phyloP scores from a whole-genome alignment of 2,113 vertebrate genomes.

The Pluvialis apricaria region DNA sequence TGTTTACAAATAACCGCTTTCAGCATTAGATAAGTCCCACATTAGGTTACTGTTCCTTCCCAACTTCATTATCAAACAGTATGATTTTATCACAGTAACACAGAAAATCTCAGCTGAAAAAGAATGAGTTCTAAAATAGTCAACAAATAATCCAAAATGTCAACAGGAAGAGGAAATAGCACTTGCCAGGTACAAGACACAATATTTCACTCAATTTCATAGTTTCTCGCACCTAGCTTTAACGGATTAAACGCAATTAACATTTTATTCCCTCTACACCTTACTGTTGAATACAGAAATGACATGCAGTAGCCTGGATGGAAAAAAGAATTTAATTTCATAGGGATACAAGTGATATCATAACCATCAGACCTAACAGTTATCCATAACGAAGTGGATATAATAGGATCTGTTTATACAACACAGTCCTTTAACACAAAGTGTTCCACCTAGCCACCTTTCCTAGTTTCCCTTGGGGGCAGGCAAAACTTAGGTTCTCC shows the following conservation, averaged over 20 bases:
- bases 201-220: background rate
- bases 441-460: background rate
- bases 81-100: slow-evolving; percentile 7
- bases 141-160: background rate
- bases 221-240: background rate
- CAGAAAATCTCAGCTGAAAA: background rate
- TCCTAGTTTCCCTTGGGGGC: background rate
- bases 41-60: background rate
- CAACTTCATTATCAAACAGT: slow-evolving; percentile 29
- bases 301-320: background rate
- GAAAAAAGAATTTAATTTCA: background rate
- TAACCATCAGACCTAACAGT: background rate
- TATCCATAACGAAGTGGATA: background rate
- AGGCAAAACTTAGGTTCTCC: background rate
- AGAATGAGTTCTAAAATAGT: background rate
- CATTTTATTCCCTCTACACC: background rate
- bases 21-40: slow-evolving; percentile 1
- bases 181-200: background rate
- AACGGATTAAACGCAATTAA: background rate
- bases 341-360: background rate
- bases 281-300: background rate
- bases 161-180: background rate
- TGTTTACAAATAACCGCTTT: slow-evolving; percentile 47
- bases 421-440: background rate
- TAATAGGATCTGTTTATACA: background rate